phyloP scores from a whole-genome alignment of 2,113 vertebrate genomes.

The Heliornis fulica region DNA sequence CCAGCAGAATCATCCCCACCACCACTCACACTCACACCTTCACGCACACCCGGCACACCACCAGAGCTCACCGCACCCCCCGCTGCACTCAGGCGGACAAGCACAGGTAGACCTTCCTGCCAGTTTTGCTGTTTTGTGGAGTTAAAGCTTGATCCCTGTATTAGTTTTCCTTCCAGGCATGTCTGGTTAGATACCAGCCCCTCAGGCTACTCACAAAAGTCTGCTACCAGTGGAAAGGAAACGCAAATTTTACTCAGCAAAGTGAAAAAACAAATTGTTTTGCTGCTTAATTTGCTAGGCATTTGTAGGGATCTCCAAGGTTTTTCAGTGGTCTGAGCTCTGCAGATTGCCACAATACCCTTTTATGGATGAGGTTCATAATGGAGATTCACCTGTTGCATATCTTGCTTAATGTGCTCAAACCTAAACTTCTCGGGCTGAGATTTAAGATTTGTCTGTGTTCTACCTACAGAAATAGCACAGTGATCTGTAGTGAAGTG shows the following conservation, averaged over 20 bases:
- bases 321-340: neutral
- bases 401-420: neutral
- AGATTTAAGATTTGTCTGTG: neutral
- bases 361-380: neutral
- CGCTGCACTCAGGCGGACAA: slow-evolving; percentile 87
- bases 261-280: slow-evolving; percentile 25
- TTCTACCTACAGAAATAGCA: neutral
- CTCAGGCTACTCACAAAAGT: neutral
- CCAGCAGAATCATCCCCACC: slow-evolving; percentile 91
- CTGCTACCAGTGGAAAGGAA: neutral
- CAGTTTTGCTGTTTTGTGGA: neutral
- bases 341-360: neutral
- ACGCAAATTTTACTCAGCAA: neutral
- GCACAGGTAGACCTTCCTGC: slow-evolving; percentile 82
- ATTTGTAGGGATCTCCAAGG: neutral
- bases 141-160: neutral
- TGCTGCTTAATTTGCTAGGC: slow-evolving; percentile 1
- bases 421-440: neutral
- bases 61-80: slow-evolving; percentile 91
- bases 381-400: neutral
- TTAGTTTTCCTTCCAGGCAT: neutral
- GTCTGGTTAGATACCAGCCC: neutral
- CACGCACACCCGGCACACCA: slow-evolving; percentile 87
- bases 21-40: slow-evolving; percentile 93
- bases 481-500: neutral